Conservation (phyloP, 2,888 invertebrate species). For the Drosophila prolongata region DNA sequence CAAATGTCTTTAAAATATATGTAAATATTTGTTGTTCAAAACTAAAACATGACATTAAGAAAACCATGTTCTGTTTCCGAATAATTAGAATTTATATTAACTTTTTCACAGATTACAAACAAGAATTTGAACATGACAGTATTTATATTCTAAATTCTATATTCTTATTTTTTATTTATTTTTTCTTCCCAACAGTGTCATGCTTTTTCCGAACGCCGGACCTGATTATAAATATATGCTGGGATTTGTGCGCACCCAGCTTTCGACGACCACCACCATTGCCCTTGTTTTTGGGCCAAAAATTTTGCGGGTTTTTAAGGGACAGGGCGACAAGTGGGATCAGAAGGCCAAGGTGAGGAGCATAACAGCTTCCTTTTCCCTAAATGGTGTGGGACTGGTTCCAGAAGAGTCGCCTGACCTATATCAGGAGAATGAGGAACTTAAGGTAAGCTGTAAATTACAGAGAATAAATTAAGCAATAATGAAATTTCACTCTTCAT, state of each 20-base stretch:
- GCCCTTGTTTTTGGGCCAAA: constrained; percentile 85
- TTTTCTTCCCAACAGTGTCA: constrained; percentile 86
- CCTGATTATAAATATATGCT: constrained; percentile 97
- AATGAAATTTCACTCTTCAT: neutral
- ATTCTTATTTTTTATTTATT: neutral
- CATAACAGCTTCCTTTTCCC: constrained; percentile 93
- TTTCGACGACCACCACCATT: constrained; percentile 92
- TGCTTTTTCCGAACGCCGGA: constrained; percentile 93
- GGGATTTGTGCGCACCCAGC: constrained; percentile 95
- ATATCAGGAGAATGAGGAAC: constrained; percentile 95
- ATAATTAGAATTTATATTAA: no score
- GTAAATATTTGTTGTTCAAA: no score
- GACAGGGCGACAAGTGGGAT: constrained; percentile 96
- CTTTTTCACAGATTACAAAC: no score
- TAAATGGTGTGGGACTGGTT: constrained; percentile 93
- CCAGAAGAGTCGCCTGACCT: constrained; percentile 94
- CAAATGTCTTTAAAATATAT: no score
- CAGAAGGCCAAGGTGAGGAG: constrained; percentile 92
- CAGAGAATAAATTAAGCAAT: neutral
- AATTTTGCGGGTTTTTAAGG: constrained; percentile 92
- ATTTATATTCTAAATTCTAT: no score
- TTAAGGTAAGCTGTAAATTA: constrained; percentile 87
- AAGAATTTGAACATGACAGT: no score
- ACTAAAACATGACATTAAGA: no score
- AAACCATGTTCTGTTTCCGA: no score